Base-by-base conservation (phyloP, 2,888 invertebrate genomes). In the Troides helena region DNA sequence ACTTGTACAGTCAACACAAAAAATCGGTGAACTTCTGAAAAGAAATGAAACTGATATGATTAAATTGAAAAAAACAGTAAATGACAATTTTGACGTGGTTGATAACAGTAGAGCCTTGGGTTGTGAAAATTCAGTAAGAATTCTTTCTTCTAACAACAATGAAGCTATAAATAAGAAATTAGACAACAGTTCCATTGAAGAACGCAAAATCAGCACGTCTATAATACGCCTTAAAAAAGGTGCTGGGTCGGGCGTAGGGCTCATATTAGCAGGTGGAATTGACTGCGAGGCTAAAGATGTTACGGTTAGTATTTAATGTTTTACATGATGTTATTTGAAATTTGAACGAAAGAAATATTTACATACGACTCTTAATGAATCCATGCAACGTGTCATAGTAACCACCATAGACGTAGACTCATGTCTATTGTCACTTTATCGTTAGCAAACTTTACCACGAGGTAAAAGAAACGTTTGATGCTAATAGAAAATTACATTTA, bases 271-370 rank as follows among this genome's bases (percentile, higher is more conserved):
- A 66, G 98, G 98, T 71, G 98, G 98, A 66, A 95, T 95, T 23
- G 98, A 98, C 85, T 98, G 97, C 84, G 98, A 98, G 93, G 95
- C 96, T 79, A 98, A 97, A 91, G 97, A 97, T 87, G 97, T 98
- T 74, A 97, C 97, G 81, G 97, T 97, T 87, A 91, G 95, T 90
- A 74, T 36, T 64, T 53, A n/a, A 53, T 53, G 18, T 39, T 39
- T 18, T 17, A 50, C 14, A 30, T 5, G 30, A 30, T 30, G 30
- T 30, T 30, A 30, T 30, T 30, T 30, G 30, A 30, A 30, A 30
- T 30, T 30, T 30, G 3, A 30, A 30, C 30, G 30, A 30, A 30
- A 30, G 4, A 30, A 30, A 30, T 30, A 30, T 30, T 30, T 3
- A 3, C 0, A 30, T 30, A 30, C 30, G 3, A 30, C 30, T 30